Percentiles rank a stretch among this genome's conserved stretches.
Evolutionary conservation across 2,888 invertebrate species (phyloP).

Genomic region (Coelopa pilipes): DNA sequence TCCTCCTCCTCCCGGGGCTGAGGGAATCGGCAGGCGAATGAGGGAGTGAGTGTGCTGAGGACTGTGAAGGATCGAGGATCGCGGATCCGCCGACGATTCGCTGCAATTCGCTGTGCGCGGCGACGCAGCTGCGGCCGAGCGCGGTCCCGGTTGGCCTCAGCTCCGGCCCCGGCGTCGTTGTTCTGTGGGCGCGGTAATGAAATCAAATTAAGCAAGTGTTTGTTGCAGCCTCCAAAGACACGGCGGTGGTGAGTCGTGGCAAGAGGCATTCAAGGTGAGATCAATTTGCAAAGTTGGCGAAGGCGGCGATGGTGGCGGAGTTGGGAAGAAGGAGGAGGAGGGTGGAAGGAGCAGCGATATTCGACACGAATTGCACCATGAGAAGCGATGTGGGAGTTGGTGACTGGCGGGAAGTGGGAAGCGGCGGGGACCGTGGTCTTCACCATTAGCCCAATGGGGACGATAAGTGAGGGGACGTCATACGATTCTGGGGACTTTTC

Average conservation of each 20-base stretch:
- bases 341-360: no score
- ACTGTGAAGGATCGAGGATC: conserved; percentile 23
- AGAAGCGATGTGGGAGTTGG: no score
- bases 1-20: no score
- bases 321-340: no score
- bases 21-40: not conserved
- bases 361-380: no score
- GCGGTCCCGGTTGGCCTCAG: conserved; percentile 31
- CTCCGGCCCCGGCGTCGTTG: conserved; percentile 2
- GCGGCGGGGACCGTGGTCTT: no score
- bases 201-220: conserved; percentile 66
- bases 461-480: no score
- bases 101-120: conserved; percentile 36
- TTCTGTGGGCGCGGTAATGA: conserved; percentile 65
- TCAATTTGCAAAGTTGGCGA: not conserved
- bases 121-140: conserved; percentile 27
- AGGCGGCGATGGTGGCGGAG: no score
- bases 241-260: not conserved
- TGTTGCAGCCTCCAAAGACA: conserved; percentile 49
- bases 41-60: not conserved
- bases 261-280: not conserved
- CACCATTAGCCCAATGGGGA: no score
- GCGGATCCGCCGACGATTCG: conserved; percentile 20
- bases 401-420: no score
- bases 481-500: no score